Conservation (phyloP, 2,888 invertebrate species). For the Calliphora vomitoria region DNA sequence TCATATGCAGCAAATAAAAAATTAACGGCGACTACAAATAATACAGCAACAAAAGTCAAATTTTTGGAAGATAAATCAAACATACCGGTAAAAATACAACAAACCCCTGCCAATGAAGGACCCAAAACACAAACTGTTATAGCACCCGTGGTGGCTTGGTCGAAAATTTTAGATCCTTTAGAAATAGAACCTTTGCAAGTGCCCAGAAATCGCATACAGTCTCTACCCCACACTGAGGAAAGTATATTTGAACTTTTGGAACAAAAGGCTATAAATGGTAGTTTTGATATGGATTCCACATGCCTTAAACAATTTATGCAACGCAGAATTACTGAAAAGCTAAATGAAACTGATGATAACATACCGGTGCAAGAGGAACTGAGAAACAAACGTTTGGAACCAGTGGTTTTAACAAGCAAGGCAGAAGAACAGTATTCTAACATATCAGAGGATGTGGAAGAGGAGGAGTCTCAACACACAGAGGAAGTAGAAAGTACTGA, state of each 20-base stretch:
- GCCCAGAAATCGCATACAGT: slow-evolving; percentile 42
- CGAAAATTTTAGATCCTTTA: slow-evolving; percentile 84
- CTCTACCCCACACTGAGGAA: slow-evolving; percentile 56
- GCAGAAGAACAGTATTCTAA: slow-evolving; percentile 44
- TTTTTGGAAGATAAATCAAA: slow-evolving; percentile 70
- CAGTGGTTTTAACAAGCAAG: slow-evolving; percentile 72
- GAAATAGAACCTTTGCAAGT: slow-evolving; percentile 80
- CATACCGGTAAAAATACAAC: slow-evolving; percentile 52
- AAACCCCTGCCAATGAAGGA: no score
- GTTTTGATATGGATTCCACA: slow-evolving; percentile 89
- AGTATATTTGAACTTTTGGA: slow-evolving; percentile 92
- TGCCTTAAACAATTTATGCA: slow-evolving; percentile 85
- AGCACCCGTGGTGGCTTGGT: slow-evolving; percentile 81
- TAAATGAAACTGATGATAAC: slow-evolving; percentile 78
- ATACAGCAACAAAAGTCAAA: slow-evolving; percentile 74
- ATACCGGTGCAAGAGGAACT: slow-evolving; percentile 70
- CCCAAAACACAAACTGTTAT: slow-evolving; percentile 42
- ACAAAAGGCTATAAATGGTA: slow-evolving; percentile 89
- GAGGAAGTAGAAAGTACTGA: slow-evolving; percentile 30
- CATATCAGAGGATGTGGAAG: slow-evolving; percentile 53
- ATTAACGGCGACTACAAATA: not conserved
- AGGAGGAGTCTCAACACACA: slow-evolving; percentile 57
- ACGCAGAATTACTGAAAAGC: slow-evolving; percentile 80
- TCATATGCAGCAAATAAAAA: slow-evolving; percentile 47
- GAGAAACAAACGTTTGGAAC: slow-evolving; percentile 73